phyloP scores from a whole-genome alignment of 2,113 vertebrate genomes.

The Peromyscus maniculatus region DNA sequence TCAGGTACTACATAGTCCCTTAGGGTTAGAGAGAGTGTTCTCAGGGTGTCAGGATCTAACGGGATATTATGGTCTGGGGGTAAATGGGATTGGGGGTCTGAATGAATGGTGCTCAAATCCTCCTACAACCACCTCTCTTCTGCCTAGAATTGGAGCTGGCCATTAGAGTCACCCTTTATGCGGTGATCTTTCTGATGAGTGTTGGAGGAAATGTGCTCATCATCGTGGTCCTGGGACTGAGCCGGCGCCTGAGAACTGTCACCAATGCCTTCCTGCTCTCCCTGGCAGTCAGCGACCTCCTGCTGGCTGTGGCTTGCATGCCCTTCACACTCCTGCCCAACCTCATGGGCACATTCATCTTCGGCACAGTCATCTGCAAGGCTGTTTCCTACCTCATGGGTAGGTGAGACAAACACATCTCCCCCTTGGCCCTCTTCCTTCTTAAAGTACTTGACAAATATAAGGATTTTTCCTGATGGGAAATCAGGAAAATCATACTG shows the following conservation, averaged over 20 bases:
- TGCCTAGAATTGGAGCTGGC: slow-evolving; percentile 90
- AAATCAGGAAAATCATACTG: not conserved
- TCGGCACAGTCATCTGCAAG: slow-evolving; percentile 95
- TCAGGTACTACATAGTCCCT: not conserved
- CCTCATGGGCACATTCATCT: slow-evolving; percentile 96
- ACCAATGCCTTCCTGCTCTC: slow-evolving; percentile 98
- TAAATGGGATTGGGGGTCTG: not conserved
- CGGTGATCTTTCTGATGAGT: slow-evolving; percentile 93
- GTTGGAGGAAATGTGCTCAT: slow-evolving; percentile 95
- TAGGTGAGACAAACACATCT: slow-evolving; percentile 80
- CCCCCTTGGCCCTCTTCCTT: not conserved
- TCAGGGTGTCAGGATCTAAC: not conserved
- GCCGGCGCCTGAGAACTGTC: slow-evolving; percentile 95
- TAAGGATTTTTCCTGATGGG: not conserved
- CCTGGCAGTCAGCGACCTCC: slow-evolving; percentile 95
- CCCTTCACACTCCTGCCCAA: slow-evolving; percentile 97
- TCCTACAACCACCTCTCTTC: not conserved
- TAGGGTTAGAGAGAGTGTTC: not conserved
- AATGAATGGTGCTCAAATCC: not conserved
- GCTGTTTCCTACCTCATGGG: slow-evolving; percentile 97
- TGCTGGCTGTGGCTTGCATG: slow-evolving; percentile 96
- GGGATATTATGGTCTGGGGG: not conserved
- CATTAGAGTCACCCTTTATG: slow-evolving; percentile 93
- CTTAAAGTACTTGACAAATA: not conserved
- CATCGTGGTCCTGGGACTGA: slow-evolving; percentile 93